These are phyloP conservation scores for Pipra filicauda DNA, from an alignment of 2,113 vertebrate genomes.

Conservation along the genomic window DNA sequence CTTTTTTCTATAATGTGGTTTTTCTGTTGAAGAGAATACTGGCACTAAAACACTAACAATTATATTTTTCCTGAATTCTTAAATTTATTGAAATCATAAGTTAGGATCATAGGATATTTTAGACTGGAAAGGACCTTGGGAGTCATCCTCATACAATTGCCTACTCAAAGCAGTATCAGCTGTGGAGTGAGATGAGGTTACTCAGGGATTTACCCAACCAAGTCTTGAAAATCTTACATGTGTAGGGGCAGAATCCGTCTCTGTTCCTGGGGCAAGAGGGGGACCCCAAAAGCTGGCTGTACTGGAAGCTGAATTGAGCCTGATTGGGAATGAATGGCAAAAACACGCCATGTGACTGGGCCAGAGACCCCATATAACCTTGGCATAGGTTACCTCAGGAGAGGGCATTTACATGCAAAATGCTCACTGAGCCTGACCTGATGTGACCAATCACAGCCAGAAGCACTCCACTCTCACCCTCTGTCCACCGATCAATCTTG, in stretches of 20 bases:
- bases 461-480: not conserved
- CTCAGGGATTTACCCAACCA: not conserved
- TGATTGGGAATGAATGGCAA: not conserved
- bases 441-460: not conserved
- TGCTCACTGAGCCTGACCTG: not conserved
- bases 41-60: not conserved
- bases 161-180: not conserved
- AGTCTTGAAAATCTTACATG: not conserved
- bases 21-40: constrained; percentile 15
- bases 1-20: not conserved
- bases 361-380: not conserved
- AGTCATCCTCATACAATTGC: not conserved
- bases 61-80: constrained; percentile 6
- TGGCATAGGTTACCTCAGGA: not conserved
- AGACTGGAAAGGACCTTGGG: not conserved
- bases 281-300: not conserved
- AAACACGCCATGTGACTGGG: not conserved
- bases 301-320: not conserved
- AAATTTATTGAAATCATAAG: not conserved
- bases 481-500: not conserved
- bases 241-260: not conserved
- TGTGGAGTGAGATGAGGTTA: not conserved
- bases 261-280: not conserved
- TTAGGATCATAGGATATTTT: not conserved
- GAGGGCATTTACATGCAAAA: not conserved